A percentile compares a stretch with the other conserved stretches of the same genome.
Conservation (phyloP, 2,113 vertebrate species). For the Eurystomus gularis region DNA sequence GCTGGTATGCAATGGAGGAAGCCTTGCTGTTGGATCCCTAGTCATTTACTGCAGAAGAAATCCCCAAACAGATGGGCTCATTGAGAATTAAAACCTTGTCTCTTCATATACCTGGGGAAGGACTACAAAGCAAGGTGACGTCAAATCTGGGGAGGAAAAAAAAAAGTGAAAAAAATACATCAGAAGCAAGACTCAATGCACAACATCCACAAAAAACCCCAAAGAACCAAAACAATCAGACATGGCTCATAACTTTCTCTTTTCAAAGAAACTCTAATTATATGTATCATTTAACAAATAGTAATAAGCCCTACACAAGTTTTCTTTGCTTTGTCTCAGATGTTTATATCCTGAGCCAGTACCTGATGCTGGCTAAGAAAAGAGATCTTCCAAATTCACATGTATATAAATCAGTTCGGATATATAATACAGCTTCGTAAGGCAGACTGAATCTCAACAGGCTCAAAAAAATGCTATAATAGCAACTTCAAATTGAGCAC, state of each 20-base stretch:
- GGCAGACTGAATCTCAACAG: neutral
- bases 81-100: neutral
- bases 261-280: accelerated
- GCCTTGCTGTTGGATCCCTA: neutral
- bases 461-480: neutral
- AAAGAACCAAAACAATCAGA: neutral
- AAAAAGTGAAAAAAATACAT: neutral
- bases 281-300: neutral
- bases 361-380: neutral
- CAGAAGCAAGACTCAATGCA: neutral
- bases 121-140: neutral
- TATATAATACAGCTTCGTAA: neutral
- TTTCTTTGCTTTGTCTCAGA: neutral
- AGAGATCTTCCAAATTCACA: neutral
- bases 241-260: neutral
- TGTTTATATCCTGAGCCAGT: neutral
- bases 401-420: neutral
- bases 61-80: neutral
- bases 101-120: neutral
- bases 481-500: neutral
- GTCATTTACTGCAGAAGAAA: neutral
- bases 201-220: neutral
- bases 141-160: neutral
- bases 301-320: neutral
- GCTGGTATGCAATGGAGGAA: neutral